These are phyloP conservation scores for Opisthograptis luteolata DNA, from an alignment of 2,888 invertebrate genomes.

Conservation along the genomic window DNA sequence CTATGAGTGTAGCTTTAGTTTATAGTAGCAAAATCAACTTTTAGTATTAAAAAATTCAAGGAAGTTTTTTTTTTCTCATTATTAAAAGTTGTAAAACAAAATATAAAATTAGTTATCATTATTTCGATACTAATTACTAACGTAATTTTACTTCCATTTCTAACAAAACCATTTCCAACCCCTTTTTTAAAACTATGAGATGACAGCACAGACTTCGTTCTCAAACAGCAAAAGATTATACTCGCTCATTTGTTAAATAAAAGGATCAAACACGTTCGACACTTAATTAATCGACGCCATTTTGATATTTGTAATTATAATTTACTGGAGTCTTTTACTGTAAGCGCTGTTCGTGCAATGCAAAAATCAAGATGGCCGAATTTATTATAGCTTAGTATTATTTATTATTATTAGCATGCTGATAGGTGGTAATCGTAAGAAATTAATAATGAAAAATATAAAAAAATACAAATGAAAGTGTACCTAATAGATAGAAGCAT, in stretches of 20 bases:
- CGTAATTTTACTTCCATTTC: background rate
- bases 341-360: conserved; percentile 11
- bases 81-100: no score
- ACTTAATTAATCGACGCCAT: conserved; percentile 56
- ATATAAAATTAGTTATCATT: no score
- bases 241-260: conserved; percentile 46
- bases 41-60: no score
- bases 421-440: conserved; percentile 55
- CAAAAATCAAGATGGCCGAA: conserved; percentile 37
- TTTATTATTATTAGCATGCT: conserved; percentile 83
- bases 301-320: conserved; percentile 61
- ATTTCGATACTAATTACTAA: no score
- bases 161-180: background rate
- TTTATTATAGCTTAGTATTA: conserved; percentile 68
- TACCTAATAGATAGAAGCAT: conserved; percentile 59
- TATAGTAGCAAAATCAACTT: no score
- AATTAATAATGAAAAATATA: conserved; percentile 52
- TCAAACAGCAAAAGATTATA: conserved; percentile 26
- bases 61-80: no score
- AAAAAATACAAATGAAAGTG: conserved; percentile 63
- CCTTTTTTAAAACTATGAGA: no score
- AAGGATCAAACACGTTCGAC: conserved; percentile 62
- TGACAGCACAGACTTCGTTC: no score
- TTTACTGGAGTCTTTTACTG: conserved; percentile 1
- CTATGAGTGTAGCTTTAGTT: no score